Percentiles rank a stretch among this genome's conserved stretches.
These are phyloP conservation scores for Rhagophthalmus giganteus DNA, from an alignment of 2,888 invertebrate species.

Conservation along the genomic window DNA sequence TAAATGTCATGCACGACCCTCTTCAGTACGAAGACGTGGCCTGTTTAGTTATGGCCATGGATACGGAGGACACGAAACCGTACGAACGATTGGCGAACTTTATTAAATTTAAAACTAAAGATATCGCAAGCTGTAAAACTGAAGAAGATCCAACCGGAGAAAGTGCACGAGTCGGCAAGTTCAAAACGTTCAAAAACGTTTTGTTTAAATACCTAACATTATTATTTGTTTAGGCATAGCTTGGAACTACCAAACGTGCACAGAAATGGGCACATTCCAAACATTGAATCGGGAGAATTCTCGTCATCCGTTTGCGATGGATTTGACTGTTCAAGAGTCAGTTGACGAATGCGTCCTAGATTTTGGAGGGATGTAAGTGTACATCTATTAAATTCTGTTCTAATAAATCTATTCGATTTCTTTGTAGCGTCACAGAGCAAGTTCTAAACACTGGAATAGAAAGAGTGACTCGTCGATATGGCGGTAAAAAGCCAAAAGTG, in stretches of 20 bases:
- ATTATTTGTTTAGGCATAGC: slow-evolving; percentile 2
- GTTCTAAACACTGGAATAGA: slow-evolving; percentile 9
- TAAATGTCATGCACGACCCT: slow-evolving; percentile 18
- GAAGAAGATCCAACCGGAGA: neutral
- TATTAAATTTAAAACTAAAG: slow-evolving; percentile 11
- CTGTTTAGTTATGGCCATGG: slow-evolving; percentile 13
- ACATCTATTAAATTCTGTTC: neutral
- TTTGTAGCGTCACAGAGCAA: slow-evolving; percentile 10
- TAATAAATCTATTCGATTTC: neutral
- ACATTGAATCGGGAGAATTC: slow-evolving; percentile 12
- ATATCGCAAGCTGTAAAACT: slow-evolving; percentile 1
- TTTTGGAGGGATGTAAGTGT: slow-evolving; percentile 10
- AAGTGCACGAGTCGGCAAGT: neutral
- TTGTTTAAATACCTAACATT: too few species aligned
- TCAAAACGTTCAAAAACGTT: too few species aligned
- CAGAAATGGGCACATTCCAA: slow-evolving; percentile 21
- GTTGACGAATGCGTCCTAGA: slow-evolving; percentile 9
- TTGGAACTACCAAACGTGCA: slow-evolving; percentile 19
- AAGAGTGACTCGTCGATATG: slow-evolving; percentile 9
- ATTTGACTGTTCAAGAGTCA: slow-evolving; percentile 11
- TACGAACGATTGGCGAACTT: slow-evolving; percentile 14
- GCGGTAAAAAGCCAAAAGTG: slow-evolving; percentile 13
- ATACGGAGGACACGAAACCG: slow-evolving; percentile 5
- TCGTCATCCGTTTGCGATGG: slow-evolving; percentile 13
- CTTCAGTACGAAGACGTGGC: slow-evolving; percentile 11